Percentiles rank a stretch among this genome's conserved stretches.
These are phyloP conservation scores for Novumbra hubbsi DNA, from an alignment of 2,797 vertebrate genomes.

Conservation along the genomic window DNA sequence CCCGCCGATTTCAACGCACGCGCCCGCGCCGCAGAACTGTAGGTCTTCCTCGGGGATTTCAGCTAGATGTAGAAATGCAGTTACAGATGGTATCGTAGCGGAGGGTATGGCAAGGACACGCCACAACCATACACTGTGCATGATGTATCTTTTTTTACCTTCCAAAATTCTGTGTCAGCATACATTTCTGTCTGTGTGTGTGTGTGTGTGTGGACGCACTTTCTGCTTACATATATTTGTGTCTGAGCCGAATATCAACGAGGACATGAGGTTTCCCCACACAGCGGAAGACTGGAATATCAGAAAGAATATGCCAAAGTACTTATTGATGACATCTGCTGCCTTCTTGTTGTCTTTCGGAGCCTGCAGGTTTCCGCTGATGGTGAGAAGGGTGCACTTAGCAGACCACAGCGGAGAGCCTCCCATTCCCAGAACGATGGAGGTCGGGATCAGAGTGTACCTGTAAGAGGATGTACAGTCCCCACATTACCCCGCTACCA, in stretches of 20 bases:
- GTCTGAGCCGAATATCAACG: slow-evolving; percentile 84
- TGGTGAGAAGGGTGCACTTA: slow-evolving; percentile 91
- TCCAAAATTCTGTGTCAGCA: background rate
- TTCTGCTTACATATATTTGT: slow-evolving; percentile 70
- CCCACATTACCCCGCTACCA: background rate
- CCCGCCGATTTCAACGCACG: slow-evolving; percentile 56
- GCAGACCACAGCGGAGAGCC: slow-evolving; percentile 93
- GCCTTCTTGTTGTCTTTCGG: slow-evolving; percentile 66
- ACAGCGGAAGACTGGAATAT: slow-evolving; percentile 89
- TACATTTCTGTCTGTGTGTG: background rate
- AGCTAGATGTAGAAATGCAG: slow-evolving; percentile 39
- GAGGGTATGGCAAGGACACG: background rate
- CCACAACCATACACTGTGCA: background rate
- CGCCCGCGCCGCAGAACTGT: slow-evolving; percentile 61
- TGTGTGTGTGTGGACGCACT: slow-evolving; percentile 12
- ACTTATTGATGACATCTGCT: slow-evolving; percentile 85
- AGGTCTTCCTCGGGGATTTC: slow-evolving; percentile 68
- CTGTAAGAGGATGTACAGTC: slow-evolving; percentile 61
- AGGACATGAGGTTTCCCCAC: slow-evolving; percentile 96
- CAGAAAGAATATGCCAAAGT: slow-evolving; percentile 94
- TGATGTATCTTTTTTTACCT: background rate
- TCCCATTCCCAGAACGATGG: slow-evolving; percentile 87
- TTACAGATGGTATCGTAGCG: background rate
- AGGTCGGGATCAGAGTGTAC: slow-evolving; percentile 90
- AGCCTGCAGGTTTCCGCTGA: slow-evolving; percentile 75